Percentiles rank a stretch among this genome's conserved stretches.
Evolutionary conservation across 2,888 invertebrate genomes (phyloP).

Genomic region (Vanessa cardui): DNA sequence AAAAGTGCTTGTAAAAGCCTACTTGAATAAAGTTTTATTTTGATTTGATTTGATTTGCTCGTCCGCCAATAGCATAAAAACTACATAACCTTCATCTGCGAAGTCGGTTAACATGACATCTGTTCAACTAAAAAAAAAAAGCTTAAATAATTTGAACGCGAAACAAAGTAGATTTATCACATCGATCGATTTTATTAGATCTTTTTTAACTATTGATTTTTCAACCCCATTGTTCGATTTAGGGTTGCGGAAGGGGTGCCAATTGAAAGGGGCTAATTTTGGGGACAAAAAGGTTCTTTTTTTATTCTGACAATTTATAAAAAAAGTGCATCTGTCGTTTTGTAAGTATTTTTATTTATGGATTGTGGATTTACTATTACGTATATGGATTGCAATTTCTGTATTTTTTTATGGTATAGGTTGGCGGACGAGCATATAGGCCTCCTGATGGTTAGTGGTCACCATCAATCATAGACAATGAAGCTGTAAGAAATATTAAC

Average conservation of each 20-base stretch:
- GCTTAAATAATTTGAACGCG: neutral
- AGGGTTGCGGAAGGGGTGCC: slow-evolving; percentile 53
- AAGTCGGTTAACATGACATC: neutral
- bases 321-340: slow-evolving; percentile 28
- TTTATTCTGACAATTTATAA: slow-evolving; percentile 26
- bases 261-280: slow-evolving; percentile 39
- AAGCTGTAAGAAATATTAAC: too few species aligned
- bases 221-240: slow-evolving; percentile 44
- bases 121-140: slow-evolving; percentile 8
- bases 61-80: too few species aligned
- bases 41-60: too few species aligned
- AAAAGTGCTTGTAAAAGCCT: too few species aligned
- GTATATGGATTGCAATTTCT: too few species aligned
- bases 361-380: neutral
- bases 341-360: neutral
- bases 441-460: too few species aligned
- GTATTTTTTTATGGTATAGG: too few species aligned
- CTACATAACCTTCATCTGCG: too few species aligned
- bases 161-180: slow-evolving; percentile 12
- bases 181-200: slow-evolving; percentile 31
- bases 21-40: too few species aligned
- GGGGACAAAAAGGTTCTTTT: slow-evolving; percentile 28
- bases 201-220: slow-evolving; percentile 13
- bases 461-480: too few species aligned
- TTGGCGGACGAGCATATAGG: too few species aligned